Evolutionary conservation across 2,797 vertebrate genomes (phyloP).

Genomic region (Chiroxiphia lanceolata): DNA sequence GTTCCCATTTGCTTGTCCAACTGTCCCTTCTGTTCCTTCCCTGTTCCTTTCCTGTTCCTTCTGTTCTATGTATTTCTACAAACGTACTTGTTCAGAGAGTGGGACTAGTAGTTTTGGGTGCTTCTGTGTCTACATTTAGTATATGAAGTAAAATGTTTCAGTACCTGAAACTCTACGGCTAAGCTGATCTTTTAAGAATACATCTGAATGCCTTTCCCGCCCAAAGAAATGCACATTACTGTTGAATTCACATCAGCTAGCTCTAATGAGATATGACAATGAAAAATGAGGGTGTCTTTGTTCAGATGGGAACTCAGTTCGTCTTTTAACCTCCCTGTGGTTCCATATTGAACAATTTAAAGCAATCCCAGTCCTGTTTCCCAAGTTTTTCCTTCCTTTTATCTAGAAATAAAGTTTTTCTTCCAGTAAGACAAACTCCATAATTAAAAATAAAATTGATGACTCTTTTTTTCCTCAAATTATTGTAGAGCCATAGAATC

Average conservation of each 20-base stretch:
- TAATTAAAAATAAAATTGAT: neutral
- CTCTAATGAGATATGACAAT: slow-evolving; percentile 11
- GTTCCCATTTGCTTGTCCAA: neutral
- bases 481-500: neutral
- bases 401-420: neutral
- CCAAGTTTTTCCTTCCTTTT: neutral
- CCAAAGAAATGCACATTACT: neutral
- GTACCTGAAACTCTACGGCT: neutral
- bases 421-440: neutral
- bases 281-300: slow-evolving; percentile 1
- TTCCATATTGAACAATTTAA: neutral
- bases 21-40: neutral
- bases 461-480: neutral
- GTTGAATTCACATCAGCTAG: neutral
- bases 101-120: neutral
- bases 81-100: neutral
- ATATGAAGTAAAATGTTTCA: neutral
- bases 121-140: neutral
- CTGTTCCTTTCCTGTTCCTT: neutral
- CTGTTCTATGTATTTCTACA: neutral
- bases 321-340: neutral
- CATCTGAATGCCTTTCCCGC: neutral
- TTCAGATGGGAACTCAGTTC: neutral
- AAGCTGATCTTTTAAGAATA: neutral
- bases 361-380: neutral